These are phyloP conservation scores for Acipenser transmontanus DNA, from an alignment of 2,797 vertebrate genomes.

Conservation along the genomic window DNA sequence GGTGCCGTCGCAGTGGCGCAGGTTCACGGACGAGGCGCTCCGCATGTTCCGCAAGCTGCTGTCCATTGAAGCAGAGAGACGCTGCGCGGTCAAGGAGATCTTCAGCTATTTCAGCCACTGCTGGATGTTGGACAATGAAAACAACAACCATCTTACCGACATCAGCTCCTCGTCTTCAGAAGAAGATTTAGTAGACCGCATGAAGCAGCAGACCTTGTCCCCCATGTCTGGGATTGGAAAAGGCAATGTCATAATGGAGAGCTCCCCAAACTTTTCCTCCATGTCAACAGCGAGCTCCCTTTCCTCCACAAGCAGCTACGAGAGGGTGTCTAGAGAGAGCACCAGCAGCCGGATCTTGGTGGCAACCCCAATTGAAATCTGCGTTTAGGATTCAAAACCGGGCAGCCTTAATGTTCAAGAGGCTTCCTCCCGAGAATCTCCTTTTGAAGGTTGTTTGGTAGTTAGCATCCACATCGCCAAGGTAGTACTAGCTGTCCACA, in stretches of 20 bases:
- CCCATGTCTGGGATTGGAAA: conserved; percentile 39
- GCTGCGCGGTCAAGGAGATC: conserved; percentile 72
- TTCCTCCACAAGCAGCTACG: conserved; percentile 67
- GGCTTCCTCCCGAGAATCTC: too few species aligned
- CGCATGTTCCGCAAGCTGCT: conserved; percentile 72
- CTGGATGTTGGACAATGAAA: conserved; percentile 67
- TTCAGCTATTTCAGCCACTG: conserved; percentile 68
- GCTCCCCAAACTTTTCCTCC: conserved; percentile 57
- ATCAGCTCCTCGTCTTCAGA: conserved; percentile 51
- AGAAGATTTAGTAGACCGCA: conserved; percentile 63
- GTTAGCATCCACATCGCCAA: background rate
- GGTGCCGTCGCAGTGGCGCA: conserved; percentile 72
- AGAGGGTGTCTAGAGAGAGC: conserved; percentile 61
- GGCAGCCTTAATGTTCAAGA: too few species aligned
- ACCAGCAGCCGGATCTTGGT: conserved; percentile 62
- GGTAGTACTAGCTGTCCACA: background rate
- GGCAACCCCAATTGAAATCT: conserved; percentile 72
- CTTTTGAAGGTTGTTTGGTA: too few species aligned
- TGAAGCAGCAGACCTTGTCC: conserved; percentile 71
- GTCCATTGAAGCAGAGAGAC: conserved; percentile 62
- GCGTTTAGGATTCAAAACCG: conserved; percentile 46
- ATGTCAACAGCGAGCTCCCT: conserved; percentile 64
- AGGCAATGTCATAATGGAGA: conserved; percentile 49
- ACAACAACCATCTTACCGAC: conserved; percentile 48
- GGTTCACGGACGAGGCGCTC: conserved; percentile 70